Base-by-base conservation (phyloP, 2,797 vertebrate species). In the Rhincodon typus region DNA sequence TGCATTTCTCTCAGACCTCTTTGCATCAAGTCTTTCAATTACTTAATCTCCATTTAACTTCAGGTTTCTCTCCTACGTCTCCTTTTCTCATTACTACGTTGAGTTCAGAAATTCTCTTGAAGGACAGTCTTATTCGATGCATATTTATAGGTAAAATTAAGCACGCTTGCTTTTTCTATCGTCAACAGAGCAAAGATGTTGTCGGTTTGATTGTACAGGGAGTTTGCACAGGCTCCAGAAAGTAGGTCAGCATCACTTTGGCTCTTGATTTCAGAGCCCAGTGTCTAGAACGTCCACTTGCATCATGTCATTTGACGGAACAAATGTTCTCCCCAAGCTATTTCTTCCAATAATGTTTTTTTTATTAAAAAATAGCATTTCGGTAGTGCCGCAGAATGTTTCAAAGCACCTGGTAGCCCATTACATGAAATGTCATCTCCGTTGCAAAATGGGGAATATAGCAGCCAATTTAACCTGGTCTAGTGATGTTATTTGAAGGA, bases 141-240 rank as follows among this genome's bases (percentile, higher is more conserved):
- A 42, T 69, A 93, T 93, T 93, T 93, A 93, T 93, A 38, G 62
- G 38, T 42, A 69, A 3, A n/a, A 38, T 93, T 93, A 38, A 69
- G 90, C 90, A 25, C 19, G 10, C n/a, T 25, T 84, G 38, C 38
- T 46, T 42, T 84, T 84, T 25, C 2, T 84, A 8, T 93, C 7
- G 2, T 23, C 62, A 69, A 12, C 10, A 42, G 66, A 69, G n/a
- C 90, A 69, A 42, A 42, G 66, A 66, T 93, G 21, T 67, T 93
- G 88, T 66, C 90, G 69, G 25, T 93, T 7, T 23, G 38, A 93
- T 93, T n/a, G n/a, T 93, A 25, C 66, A 69, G 62, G 90, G 90
- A 93, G 90, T 93, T 67, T 93, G 38, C 62, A 93, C 62, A 42
- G 90, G 66, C 90, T 93, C n/a, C 38, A 42, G 90, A 93, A 93